These are phyloP conservation scores for Minunthozetes semirufus DNA, from an alignment of 2,888 invertebrate genomes.

Conservation along the genomic window DNA sequence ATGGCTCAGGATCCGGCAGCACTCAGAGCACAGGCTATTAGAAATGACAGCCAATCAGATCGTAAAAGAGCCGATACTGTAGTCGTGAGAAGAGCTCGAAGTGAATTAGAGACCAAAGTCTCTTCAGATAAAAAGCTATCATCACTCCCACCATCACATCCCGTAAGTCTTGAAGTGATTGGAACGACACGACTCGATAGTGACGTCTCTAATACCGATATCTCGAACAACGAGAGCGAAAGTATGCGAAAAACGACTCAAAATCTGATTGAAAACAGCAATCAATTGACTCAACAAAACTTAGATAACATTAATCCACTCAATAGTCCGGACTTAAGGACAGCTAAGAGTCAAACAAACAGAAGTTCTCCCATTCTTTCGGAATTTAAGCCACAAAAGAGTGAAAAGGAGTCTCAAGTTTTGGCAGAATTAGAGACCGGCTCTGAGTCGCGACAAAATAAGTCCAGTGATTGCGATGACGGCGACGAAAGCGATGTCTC, in stretches of 20 bases:
- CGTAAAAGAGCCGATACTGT: slow-evolving; percentile 39
- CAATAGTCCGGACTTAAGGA: neutral
- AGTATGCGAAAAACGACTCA: neutral
- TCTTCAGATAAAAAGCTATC: slow-evolving; percentile 40
- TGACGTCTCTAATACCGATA: neutral
- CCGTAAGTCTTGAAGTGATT: slow-evolving; percentile 44
- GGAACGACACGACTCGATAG: neutral
- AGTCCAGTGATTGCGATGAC: slow-evolving; percentile 25
- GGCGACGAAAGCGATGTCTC: slow-evolving; percentile 35
- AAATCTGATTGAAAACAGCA: neutral
- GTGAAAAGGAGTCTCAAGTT: neutral
- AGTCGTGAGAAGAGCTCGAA: slow-evolving; percentile 46
- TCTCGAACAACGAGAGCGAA: slow-evolving; percentile 21
- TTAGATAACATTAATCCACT: neutral
- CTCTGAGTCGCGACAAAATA: neutral
- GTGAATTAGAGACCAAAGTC: slow-evolving; percentile 46
- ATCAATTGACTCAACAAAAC: neutral
- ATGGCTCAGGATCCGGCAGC: slow-evolving; percentile 45
- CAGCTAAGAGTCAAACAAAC: neutral
- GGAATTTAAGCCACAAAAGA: neutral
- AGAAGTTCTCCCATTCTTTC: neutral
- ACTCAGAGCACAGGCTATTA: slow-evolving; percentile 40
- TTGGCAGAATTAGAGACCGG: neutral
- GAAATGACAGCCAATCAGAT: slow-evolving; percentile 12
- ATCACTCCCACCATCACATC: slow-evolving; percentile 44